Percentiles rank a stretch among this genome's conserved stretches.
Conservation (phyloP, 2,797 vertebrate species). For the Oryzias dopingdopingensis region DNA sequence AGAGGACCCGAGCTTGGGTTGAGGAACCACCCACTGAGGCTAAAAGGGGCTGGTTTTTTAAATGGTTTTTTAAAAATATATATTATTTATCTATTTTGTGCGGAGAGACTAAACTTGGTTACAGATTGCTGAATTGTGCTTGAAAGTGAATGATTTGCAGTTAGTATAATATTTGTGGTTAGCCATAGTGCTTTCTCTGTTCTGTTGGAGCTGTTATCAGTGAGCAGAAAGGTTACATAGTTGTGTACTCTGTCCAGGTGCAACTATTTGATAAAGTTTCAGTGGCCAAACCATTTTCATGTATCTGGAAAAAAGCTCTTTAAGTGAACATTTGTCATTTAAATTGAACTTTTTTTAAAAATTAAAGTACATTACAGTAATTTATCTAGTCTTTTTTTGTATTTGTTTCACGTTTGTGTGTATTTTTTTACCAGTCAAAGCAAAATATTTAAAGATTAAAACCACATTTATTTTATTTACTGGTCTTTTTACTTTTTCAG, state of each 20-base stretch:
- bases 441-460: background rate
- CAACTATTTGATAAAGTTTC: slow-evolving; percentile 26
- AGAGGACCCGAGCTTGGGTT: too few relatives aligned
- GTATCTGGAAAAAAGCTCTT: slow-evolving; percentile 6
- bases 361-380: too few relatives aligned
- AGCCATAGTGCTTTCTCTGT: slow-evolving; percentile 19
- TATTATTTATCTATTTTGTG: too few relatives aligned
- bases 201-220: slow-evolving; percentile 23
- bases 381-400: too few relatives aligned
- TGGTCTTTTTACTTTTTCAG: background rate
- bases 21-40: too few relatives aligned
- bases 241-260: slow-evolving; percentile 41
- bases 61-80: too few relatives aligned
- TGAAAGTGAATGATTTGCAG: slow-evolving; percentile 15
- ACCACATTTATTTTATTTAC: too few relatives aligned
- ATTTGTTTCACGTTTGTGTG: background rate
- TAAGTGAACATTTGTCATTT: too few relatives aligned
- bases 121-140: slow-evolving; percentile 8
- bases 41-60: too few relatives aligned
- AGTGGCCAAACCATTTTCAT: slow-evolving; percentile 7
- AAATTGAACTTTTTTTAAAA: too few relatives aligned
- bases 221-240: slow-evolving; percentile 40
- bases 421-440: background rate
- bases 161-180: slow-evolving; percentile 47
- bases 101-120: background rate